phyloP scores from a whole-genome alignment of 2,113 vertebrate genomes.

The Hiodon alosoides region DNA sequence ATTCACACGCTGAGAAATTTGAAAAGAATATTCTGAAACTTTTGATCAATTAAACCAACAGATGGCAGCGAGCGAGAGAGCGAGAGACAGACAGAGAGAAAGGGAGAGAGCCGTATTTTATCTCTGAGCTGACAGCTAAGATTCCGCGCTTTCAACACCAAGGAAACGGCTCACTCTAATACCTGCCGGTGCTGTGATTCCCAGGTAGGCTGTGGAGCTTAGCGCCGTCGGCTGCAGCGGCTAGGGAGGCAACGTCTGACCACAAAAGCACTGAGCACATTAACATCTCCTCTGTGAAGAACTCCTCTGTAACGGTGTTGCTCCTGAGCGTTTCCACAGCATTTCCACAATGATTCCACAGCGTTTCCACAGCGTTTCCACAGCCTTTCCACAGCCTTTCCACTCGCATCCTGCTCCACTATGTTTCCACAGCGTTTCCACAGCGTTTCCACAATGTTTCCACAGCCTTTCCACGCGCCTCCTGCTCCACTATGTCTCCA shows the following conservation, averaged over 20 bases:
- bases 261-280: slow-evolving; percentile 4
- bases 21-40: slow-evolving; percentile 11
- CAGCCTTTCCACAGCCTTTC: too few relatives aligned
- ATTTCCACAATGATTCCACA: too few relatives aligned
- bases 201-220: neutral
- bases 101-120: slow-evolving; percentile 6
- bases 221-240: neutral
- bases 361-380: too few relatives aligned
- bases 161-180: slow-evolving; percentile 12
- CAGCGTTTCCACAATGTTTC: too few relatives aligned
- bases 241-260: neutral
- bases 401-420: too few relatives aligned
- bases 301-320: too few relatives aligned
- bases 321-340: too few relatives aligned
- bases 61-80: slow-evolving; percentile 3
- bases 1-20: neutral
- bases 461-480: too few relatives aligned
- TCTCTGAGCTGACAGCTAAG: slow-evolving; percentile 19
- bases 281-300: neutral
- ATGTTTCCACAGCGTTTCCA: too few relatives aligned
- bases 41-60: slow-evolving; percentile 21
- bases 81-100: neutral
- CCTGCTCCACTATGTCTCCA: too few relatives aligned
- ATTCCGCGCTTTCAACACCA: slow-evolving; percentile 6
- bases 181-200: slow-evolving; percentile 7